Evolutionary conservation across 2,113 vertebrate genomes (phyloP), one percentile per base, ranked within the genome.

Genomic region (Tichodroma muraria): DNA sequence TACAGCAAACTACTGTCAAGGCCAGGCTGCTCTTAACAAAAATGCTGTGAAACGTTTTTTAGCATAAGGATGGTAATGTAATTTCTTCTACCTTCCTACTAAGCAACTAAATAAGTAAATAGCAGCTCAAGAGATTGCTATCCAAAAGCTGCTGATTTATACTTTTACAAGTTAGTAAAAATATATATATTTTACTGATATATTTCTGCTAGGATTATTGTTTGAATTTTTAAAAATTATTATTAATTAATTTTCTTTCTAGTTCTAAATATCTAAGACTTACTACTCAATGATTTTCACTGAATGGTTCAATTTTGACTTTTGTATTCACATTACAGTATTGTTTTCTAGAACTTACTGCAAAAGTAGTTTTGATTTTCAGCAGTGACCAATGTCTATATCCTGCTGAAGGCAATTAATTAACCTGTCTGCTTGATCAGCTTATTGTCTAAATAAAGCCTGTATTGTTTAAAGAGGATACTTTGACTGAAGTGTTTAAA

Each of bases 391-490:
- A 10, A 11, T 24, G 44, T 42, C 35, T 30, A 6, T 73, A 57
- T 63, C 71, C 88, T 56, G 65, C 53, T 92, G 87, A 84, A 90
- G 37, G n/a, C 49, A 94, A 80, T 77, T 90, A 87, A 93, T 76
- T 89, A 88, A 80, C 57, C 49, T 83, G 15, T 85, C 72, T 93
- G 27, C 75, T 94, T 77, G 81, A 95, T 84, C 71, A 93, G 90
- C 90, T 97, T 97, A 95, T 40, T 71, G 57, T 81, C 94, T 93
- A 92, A 93, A 90, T 96, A 93, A 93, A 95, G 72, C 60, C 78
- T 89, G 70, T 87, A 49, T 83, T 91, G 35, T 95, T 95, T 94
- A 91, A 94, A 95, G 86, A 94, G 90, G 72, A 70, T 94, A 66
- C 73, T 91, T 92, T 79, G 75, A 50, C 45, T 89, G 50, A 95